Percentiles rank a stretch among this genome's conserved stretches.
phyloP scores from a whole-genome alignment of 2,888 invertebrate species.

The Oxyscelio sp. region DNA sequence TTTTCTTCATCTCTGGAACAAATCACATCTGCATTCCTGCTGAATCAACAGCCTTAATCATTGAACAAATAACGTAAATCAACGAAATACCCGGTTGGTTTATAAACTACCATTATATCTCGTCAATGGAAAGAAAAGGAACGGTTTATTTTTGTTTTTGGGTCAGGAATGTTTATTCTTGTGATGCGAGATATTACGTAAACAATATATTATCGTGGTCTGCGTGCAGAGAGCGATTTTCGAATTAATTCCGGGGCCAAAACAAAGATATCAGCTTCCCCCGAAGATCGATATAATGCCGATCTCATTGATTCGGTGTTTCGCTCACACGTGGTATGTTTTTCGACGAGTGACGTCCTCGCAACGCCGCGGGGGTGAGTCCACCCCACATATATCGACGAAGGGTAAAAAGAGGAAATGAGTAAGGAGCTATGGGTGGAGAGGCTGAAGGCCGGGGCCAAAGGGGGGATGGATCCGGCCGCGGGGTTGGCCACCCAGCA shows the following conservation, averaged over 20 bases:
- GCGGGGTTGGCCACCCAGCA: slow-evolving; percentile 77
- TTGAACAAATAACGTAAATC: slow-evolving; percentile 20
- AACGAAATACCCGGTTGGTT: neutral
- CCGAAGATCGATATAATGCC: slow-evolving; percentile 54
- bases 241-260: slow-evolving; percentile 72
- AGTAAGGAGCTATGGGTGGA: slow-evolving; percentile 74
- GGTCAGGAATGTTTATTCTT: slow-evolving; percentile 65
- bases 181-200: slow-evolving; percentile 41
- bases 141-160: slow-evolving; percentile 52
- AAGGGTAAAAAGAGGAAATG: slow-evolving; percentile 77
- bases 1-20: too few relatives aligned
- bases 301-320: slow-evolving; percentile 68
- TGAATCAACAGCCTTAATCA: neutral
- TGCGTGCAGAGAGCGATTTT: slow-evolving; percentile 39
- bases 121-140: slow-evolving; percentile 6
- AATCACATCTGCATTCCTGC: neutral
- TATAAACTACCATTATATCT: slow-evolving; percentile 15
- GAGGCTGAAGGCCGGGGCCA: slow-evolving; percentile 73
- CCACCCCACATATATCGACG: slow-evolving; percentile 66
- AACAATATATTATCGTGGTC: slow-evolving; percentile 57
- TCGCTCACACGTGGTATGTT: slow-evolving; percentile 67
- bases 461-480: slow-evolving; percentile 76
- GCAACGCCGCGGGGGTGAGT: slow-evolving; percentile 76
- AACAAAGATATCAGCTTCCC: slow-evolving; percentile 76
- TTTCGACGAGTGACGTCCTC: slow-evolving; percentile 79